Base-by-base conservation (phyloP, 2,797 vertebrate species). In the Channallabes apus region DNA sequence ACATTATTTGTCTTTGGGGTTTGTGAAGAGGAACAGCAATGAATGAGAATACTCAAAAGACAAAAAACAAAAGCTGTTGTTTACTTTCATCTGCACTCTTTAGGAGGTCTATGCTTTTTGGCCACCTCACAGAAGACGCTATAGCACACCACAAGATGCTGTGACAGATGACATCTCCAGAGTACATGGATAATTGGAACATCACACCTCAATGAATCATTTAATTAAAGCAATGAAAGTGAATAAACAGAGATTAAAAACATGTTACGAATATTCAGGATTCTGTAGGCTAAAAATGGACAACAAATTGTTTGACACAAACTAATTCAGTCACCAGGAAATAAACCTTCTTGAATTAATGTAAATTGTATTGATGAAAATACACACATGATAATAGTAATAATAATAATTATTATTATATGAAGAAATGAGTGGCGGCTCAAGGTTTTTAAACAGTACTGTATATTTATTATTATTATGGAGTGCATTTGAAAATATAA, bases 51-150 rank as follows among this genome's bases (percentile, higher is more conserved):
- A 58, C 83, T 77, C 62, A 6, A 75, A 32, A 78, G 15, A 24
- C 41, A 7, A 51, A 86, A 79, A 12, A 46, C 27, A 38, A 61
- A 79, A 79, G 20, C 8, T 35, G 51, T 73, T 87, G 86, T 85
- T 88, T 87, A 67, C 59, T 32, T 82, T 27, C 7, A 83, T 78
- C 46, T n/a, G 22, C 61, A 29, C 84, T 46, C 72, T 78, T 51
- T 82, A 67, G 82, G 67, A 87, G 67, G 61, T 86, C 62, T 59
- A 67, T 2, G 15, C 29, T 71, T 72, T 84, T 69, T 87, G 78
- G 59, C 65, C 14, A 68, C 73, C 41, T 80, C 54, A 54, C 69
- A 79, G 59, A 81, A 75, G 61, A 38, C 3, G 18, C 24, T 58
- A 14, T 72, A 38, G 56, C 65, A 64, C 78, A 72, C 83, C 35